Evolutionary conservation across 2,797 vertebrate genomes (phyloP).

Genomic region (Crenichthys baileyi): DNA sequence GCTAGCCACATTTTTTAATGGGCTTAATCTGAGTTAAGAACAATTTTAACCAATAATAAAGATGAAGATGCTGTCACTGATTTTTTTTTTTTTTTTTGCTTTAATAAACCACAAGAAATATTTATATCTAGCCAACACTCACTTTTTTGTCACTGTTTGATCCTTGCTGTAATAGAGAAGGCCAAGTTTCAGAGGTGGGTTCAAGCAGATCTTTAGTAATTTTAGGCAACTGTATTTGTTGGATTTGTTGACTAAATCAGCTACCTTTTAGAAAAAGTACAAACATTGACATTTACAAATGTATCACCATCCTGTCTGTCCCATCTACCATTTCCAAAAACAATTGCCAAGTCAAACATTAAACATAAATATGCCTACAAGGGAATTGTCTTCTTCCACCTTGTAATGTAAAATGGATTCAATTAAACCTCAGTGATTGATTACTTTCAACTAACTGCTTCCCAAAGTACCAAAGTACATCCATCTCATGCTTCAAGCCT

Average conservation of each 20-base stretch:
- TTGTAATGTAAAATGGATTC: conserved; percentile 44
- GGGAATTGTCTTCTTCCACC: conserved; percentile 37
- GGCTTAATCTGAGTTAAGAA: background rate
- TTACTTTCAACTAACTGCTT: conserved; percentile 15
- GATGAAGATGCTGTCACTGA: background rate
- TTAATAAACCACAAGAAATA: background rate
- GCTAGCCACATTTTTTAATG: background rate
- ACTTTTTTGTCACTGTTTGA: background rate
- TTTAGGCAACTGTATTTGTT: background rate
- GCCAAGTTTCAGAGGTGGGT: no score
- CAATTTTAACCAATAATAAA: background rate
- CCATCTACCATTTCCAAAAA: conserved; percentile 62
- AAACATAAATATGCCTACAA: conserved; percentile 37
- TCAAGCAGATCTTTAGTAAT: background rate
- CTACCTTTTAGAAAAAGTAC: background rate
- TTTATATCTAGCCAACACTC: no score
- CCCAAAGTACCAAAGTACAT: conserved; percentile 18
- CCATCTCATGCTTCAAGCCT: conserved; percentile 5
- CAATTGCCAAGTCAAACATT: conserved; percentile 24
- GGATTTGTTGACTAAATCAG: background rate
- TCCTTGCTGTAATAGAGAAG: background rate
- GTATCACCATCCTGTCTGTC: conserved; percentile 23
- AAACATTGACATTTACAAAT: background rate
- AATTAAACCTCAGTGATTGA: conserved; percentile 36
- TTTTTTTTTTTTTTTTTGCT: background rate